A percentile compares a stretch with the other conserved stretches of the same genome.
Evolutionary conservation across 2,113 vertebrate species (phyloP).

Genomic region (Pseudorhombus dupliciocellatus): DNA sequence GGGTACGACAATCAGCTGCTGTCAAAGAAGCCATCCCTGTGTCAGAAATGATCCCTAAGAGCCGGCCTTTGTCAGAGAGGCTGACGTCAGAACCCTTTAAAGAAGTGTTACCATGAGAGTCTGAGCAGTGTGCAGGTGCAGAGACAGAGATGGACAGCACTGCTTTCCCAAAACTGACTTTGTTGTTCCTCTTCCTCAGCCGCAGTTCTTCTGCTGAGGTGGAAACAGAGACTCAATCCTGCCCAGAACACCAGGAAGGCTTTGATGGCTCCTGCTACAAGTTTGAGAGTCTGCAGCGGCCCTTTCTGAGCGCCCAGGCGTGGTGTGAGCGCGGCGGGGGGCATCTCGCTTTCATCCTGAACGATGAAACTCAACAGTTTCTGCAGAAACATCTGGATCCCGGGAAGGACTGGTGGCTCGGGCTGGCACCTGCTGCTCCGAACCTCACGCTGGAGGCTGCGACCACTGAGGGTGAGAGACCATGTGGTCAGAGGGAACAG

Average conservation of each 20-base stretch:
- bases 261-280: conserved; percentile 91
- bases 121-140: conserved; percentile 42
- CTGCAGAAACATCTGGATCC: conserved; percentile 85
- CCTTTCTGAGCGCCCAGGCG: conserved; percentile 85
- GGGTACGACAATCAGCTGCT: conserved; percentile 54
- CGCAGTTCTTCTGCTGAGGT: conserved; percentile 57
- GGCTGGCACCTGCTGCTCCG: conserved; percentile 80
- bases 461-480: conserved; percentile 71
- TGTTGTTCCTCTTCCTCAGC: conserved; percentile 58
- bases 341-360: conserved; percentile 89
- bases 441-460: conserved; percentile 80
- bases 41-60: conserved; percentile 31
- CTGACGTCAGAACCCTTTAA: conserved; percentile 62
- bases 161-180: conserved; percentile 37
- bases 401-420: conserved; percentile 91
- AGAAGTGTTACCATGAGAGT: conserved; percentile 41
- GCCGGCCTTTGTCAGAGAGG: conserved; percentile 11
- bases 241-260: conserved; percentile 83
- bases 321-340: conserved; percentile 93
- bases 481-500: background rate
- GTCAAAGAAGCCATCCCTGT: conserved; percentile 44
- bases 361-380: conserved; percentile 88
- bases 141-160: conserved; percentile 69
- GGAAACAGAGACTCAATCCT: conserved; percentile 59
- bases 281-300: conserved; percentile 80